Conservation (phyloP, 2,888 invertebrate genomes). For the Ormyrus thymus region DNA sequence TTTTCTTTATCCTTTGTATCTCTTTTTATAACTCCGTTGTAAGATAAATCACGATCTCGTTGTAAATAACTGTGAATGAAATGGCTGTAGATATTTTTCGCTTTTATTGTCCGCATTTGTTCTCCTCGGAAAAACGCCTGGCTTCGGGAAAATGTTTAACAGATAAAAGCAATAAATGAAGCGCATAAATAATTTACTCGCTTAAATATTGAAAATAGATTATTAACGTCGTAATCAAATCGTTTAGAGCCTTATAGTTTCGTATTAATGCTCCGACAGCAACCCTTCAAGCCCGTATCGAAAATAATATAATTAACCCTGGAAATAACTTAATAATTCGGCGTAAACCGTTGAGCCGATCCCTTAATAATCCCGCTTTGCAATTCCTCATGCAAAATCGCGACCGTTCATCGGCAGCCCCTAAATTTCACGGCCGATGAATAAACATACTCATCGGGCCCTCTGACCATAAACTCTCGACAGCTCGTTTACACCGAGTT, state of each 20-base stretch:
- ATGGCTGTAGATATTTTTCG: not conserved
- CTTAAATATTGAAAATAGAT: no score
- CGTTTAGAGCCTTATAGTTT: no score
- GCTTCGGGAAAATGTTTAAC: no score
- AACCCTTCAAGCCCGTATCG: no score
- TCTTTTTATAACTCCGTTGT: not conserved
- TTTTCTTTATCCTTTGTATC: constrained; percentile 10
- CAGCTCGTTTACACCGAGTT: not conserved
- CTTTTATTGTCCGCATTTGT: not conserved
- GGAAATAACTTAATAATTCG: no score
- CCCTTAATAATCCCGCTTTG: constrained; percentile 5
- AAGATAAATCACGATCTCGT: not conserved
- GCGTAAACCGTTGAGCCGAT: no score
- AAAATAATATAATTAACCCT: no score
- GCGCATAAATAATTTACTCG: no score
- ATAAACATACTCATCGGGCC: constrained; percentile 6
- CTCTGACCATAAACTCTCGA: not conserved
- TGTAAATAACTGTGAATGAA: not conserved
- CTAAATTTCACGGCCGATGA: constrained; percentile 13
- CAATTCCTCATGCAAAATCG: not conserved
- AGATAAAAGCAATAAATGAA: no score
- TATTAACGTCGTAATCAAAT: no score
- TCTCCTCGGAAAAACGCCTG: no score
- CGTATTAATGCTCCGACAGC: no score
- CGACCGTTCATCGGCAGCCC: not conserved